Conservation (phyloP, 1,140 invertebrate species). For the Drepana arcuata region DNA sequence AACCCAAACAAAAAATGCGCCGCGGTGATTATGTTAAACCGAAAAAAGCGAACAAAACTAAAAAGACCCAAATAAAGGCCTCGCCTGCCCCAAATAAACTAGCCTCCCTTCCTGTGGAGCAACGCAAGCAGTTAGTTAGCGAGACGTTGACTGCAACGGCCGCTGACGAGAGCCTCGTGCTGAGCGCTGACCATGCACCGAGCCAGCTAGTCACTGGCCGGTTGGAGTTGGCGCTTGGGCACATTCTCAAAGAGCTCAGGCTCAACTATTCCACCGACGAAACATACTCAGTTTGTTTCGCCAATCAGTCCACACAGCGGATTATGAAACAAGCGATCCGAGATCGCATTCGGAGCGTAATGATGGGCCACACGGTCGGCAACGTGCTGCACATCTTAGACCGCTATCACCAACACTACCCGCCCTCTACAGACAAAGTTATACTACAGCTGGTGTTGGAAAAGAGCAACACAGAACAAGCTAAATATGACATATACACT, state of each 20-base stretch:
- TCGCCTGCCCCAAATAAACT: conserved; percentile 5
- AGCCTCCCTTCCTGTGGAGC: conserved; percentile 2
- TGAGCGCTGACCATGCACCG: conserved; percentile 19
- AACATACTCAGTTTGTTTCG: conserved; percentile 14
- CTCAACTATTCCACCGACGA: conserved; percentile 2
- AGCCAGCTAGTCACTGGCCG: conserved; percentile 33
- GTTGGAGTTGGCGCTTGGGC: conserved; percentile 42
- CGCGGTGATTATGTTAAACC: too few relatives aligned
- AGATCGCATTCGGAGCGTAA: conserved; percentile 30
- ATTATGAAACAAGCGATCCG: conserved; percentile 35
- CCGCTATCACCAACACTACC: conserved; percentile 32
- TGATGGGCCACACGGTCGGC: conserved; percentile 36
- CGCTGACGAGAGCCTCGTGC: conserved; percentile 2
- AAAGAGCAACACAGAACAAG: too few relatives aligned
- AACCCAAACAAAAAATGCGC: too few relatives aligned
- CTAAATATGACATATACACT: too few relatives aligned
- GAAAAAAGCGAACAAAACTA: too few relatives aligned
- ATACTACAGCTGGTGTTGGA: too few relatives aligned
- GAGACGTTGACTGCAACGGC: conserved; percentile 2
- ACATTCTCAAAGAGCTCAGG: conserved; percentile 35
- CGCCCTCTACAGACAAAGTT: too few relatives aligned
- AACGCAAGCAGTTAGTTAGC: conserved; percentile 14
- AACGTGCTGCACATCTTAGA: conserved; percentile 15
- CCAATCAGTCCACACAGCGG: conserved; percentile 7
- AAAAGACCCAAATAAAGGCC: conserved; percentile 23